phyloP scores from a whole-genome alignment of 2,888 invertebrate genomes.

The Cactoblastis cactorum region DNA sequence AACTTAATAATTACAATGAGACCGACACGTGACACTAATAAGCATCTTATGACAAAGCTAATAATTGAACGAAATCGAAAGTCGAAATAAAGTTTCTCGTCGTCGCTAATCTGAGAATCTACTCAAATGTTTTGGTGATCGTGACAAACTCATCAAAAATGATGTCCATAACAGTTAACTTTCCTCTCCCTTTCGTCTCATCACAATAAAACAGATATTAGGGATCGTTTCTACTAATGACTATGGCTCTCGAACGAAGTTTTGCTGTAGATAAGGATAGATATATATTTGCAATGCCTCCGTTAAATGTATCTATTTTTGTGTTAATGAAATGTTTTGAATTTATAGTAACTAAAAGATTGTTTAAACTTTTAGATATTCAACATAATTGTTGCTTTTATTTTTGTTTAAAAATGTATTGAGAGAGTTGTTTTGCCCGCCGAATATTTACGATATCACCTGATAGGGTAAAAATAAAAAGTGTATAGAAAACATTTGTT shows the following conservation, averaged over 20 bases:
- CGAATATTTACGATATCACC: too few relatives aligned
- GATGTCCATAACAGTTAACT: constrained; percentile 39
- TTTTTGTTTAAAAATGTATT: too few relatives aligned
- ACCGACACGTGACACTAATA: too few relatives aligned
- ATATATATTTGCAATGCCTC: not conserved
- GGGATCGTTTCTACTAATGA: constrained; percentile 22
- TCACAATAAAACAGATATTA: constrained; percentile 35
- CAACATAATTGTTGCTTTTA: too few relatives aligned
- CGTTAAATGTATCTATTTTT: too few relatives aligned
- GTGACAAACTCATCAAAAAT: constrained; percentile 43
- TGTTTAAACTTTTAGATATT: too few relatives aligned
- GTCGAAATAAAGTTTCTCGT: constrained; percentile 19
- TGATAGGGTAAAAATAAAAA: too few relatives aligned
- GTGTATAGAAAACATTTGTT: too few relatives aligned
- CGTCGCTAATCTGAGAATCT: constrained; percentile 27
- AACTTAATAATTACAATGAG: too few relatives aligned
- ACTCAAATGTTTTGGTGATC: constrained; percentile 30
- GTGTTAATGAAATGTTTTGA: too few relatives aligned
- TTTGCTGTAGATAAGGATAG: not conserved
- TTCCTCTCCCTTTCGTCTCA: constrained; percentile 34
- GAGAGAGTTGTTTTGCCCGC: too few relatives aligned
- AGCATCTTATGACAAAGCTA: constrained; percentile 32
- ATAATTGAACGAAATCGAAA: constrained; percentile 24
- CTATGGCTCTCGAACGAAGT: constrained; percentile 10
- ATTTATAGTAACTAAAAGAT: too few relatives aligned